Percentiles rank a stretch among this genome's conserved stretches.
phyloP scores from a whole-genome alignment of 2,113 vertebrate species.

The Ibidorhyncha struthersii region DNA sequence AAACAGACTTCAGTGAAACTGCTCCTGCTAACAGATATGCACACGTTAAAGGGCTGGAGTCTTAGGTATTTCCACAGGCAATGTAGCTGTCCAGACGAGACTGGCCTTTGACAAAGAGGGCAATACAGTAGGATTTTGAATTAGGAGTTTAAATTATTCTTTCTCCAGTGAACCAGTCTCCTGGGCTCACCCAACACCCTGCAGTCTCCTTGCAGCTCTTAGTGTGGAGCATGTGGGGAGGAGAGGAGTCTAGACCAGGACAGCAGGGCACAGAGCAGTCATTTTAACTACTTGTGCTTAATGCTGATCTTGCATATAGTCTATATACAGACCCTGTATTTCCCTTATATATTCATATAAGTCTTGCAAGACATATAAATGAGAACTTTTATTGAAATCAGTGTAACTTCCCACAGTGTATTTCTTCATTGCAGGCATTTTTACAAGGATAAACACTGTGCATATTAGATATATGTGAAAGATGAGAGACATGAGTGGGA shows the following conservation, averaged over 20 bases:
- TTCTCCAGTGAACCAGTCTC: background rate
- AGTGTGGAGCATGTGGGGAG: background rate
- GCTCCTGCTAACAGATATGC: background rate
- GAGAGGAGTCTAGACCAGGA: background rate
- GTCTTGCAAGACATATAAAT: background rate
- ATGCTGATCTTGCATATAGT: background rate
- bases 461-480: background rate
- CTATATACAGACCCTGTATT: background rate
- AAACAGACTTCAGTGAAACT: background rate
- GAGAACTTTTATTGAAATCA: background rate
- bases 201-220: background rate
- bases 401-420: background rate
- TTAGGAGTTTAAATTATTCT: background rate
- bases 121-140: background rate
- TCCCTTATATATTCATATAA: background rate
- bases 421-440: background rate
- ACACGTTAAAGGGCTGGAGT: background rate
- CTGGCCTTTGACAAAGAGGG: background rate
- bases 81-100: background rate
- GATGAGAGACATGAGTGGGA: background rate
- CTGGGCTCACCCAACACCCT: background rate
- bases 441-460: background rate
- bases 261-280: background rate
- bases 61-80: background rate
- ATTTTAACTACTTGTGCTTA: background rate